These are phyloP conservation scores for Chloroceryle inda DNA, from an alignment of 2,797 vertebrate genomes.

Conservation along the genomic window DNA sequence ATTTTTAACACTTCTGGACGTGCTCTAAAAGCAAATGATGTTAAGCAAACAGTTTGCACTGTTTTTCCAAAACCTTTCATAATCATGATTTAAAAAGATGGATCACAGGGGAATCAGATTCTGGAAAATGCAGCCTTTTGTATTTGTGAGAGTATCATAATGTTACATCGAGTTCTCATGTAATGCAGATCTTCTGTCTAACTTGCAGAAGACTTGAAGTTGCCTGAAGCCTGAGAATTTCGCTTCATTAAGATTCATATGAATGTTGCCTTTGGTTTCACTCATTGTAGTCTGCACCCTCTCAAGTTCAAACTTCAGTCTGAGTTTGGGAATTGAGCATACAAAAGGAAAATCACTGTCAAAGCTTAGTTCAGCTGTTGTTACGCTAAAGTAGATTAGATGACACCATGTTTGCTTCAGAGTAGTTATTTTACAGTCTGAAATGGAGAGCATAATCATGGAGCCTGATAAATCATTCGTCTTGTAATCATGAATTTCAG, in stretches of 20 bases:
- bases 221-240: slow-evolving; percentile 28
- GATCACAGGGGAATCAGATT: slow-evolving; percentile 42
- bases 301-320: neutral
- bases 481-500: neutral
- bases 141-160: slow-evolving; percentile 26
- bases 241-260: slow-evolving; percentile 54
- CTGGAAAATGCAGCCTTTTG: slow-evolving; percentile 36
- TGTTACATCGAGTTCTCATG: slow-evolving; percentile 18
- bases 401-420: neutral
- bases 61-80: neutral
- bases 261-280: slow-evolving; percentile 51
- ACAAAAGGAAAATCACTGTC: slow-evolving; percentile 16
- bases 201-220: neutral
- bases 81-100: slow-evolving; percentile 33
- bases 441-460: neutral
- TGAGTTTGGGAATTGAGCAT: neutral
- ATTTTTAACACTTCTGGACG: slow-evolving; percentile 69
- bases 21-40: slow-evolving; percentile 68
- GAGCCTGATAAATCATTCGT: neutral
- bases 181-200: slow-evolving; percentile 1
- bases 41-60: slow-evolving; percentile 34
- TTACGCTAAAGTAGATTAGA: neutral
- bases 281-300: neutral
- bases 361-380: slow-evolving; percentile 29
- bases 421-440: neutral